phyloP scores from a whole-genome alignment of 1,140 invertebrate genomes.

The Caenorhabditis tropicalis region DNA sequence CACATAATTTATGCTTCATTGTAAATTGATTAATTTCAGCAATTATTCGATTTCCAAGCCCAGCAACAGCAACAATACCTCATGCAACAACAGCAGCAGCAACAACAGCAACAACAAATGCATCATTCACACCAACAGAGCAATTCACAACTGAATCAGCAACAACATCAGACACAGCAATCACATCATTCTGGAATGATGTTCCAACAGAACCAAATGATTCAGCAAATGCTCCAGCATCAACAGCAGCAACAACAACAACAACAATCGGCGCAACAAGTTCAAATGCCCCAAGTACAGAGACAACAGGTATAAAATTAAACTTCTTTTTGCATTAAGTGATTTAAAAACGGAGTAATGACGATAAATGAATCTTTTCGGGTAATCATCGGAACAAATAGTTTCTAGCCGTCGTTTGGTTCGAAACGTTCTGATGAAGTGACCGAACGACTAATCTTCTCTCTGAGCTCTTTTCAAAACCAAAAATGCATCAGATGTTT shows the following conservation, averaged over 20 bases:
- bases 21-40: too few species aligned
- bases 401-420: not conserved
- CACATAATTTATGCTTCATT: too few species aligned
- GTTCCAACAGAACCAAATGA: conserved; percentile 44
- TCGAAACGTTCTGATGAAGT: not conserved
- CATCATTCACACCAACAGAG: conserved; percentile 12
- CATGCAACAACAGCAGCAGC: conserved; percentile 48
- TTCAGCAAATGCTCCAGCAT: conserved; percentile 29
- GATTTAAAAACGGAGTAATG: conserved; percentile 8
- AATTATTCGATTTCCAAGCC: conserved; percentile 40
- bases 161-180: not conserved
- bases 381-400: not conserved
- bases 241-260: conserved; percentile 35
- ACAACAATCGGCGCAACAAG: conserved; percentile 40
- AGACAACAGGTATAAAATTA: conserved; percentile 51
- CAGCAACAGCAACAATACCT: conserved; percentile 49
- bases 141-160: not conserved
- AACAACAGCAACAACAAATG: conserved; percentile 41
- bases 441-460: conserved; percentile 23
- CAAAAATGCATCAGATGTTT: not conserved
- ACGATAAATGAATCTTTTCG: not conserved
- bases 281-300: conserved; percentile 25
- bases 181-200: conserved; percentile 2
- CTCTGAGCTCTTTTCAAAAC: not conserved
- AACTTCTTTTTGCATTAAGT: too few species aligned